A percentile compares a stretch with the other conserved stretches of the same genome.
phyloP scores from a whole-genome alignment of 2,888 invertebrate genomes.

The Lithophane semibrunnea region DNA sequence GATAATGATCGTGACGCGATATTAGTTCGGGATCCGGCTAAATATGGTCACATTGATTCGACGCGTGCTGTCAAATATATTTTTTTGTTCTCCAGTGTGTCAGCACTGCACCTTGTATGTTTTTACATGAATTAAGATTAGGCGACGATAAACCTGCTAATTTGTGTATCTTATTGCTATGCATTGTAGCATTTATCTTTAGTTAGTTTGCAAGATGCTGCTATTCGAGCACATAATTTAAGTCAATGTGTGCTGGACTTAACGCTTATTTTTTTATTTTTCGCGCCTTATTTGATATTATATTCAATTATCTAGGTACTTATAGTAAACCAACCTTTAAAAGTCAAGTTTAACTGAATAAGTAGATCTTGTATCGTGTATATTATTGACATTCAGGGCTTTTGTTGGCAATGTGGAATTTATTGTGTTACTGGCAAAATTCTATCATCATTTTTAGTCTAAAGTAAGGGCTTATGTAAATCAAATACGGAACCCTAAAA shows the following conservation, averaged over 20 bases:
- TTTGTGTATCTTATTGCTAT: slow-evolving; percentile 55
- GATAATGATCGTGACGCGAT: slow-evolving; percentile 82
- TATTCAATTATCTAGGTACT: slow-evolving; percentile 20
- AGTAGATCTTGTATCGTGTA: slow-evolving; percentile 3
- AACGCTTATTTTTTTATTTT: slow-evolving; percentile 32
- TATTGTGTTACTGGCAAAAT: not conserved
- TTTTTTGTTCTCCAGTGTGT: slow-evolving; percentile 63
- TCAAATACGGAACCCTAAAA: not conserved
- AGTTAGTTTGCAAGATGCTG: slow-evolving; percentile 49
- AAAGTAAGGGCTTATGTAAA: not conserved
- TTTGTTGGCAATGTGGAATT: not conserved
- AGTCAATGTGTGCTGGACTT: slow-evolving; percentile 31
- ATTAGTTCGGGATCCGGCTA: slow-evolving; percentile 74
- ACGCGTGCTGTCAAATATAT: slow-evolving; percentile 59
- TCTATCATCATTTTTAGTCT: too few relatives aligned
- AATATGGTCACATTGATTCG: slow-evolving; percentile 77
- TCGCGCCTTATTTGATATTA: slow-evolving; percentile 36
- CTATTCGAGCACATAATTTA: slow-evolving; percentile 50
- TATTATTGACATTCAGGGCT: not conserved
- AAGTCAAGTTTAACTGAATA: slow-evolving; percentile 41
- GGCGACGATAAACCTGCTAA: slow-evolving; percentile 63
- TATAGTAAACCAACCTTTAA: slow-evolving; percentile 36
- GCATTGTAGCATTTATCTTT: slow-evolving; percentile 57
- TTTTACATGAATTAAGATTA: slow-evolving; percentile 69
- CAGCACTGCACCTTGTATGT: slow-evolving; percentile 65